A percentile compares a stretch with the other conserved stretches of the same genome.
phyloP scores from a whole-genome alignment of 2,113 vertebrate species.

The Varanus komodoensis region DNA sequence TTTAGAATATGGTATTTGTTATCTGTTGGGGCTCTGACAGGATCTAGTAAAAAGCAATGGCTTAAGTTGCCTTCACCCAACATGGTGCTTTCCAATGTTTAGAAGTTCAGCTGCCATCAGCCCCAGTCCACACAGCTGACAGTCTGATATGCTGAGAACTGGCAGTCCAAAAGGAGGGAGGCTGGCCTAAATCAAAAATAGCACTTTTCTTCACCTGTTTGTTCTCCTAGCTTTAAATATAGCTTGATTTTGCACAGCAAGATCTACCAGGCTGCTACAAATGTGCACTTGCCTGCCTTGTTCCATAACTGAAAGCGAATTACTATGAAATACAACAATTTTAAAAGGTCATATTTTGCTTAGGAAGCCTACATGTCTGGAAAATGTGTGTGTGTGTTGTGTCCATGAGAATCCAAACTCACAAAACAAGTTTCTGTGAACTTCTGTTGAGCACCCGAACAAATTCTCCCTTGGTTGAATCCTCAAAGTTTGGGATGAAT shows the following conservation, averaged over 20 bases:
- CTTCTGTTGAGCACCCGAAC: neutral
- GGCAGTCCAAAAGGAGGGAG: no score
- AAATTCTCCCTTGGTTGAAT: neutral
- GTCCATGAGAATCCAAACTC: neutral
- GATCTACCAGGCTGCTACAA: neutral
- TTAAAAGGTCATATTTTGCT: neutral
- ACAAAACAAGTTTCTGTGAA: neutral
- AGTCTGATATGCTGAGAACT: no score
- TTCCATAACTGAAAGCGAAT: neutral
- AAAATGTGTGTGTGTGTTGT: neutral
- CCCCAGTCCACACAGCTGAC: no score
- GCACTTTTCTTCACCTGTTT: neutral
- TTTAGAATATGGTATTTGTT: conserved; percentile 21
- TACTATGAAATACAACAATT: neutral
- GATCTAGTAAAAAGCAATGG: conserved; percentile 12
- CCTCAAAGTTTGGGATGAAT: neutral
- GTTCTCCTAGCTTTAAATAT: neutral
- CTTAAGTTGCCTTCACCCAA: neutral
- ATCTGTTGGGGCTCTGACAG: no score
- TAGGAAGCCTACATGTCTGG: neutral
- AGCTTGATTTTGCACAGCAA: neutral
- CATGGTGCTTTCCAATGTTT: no score
- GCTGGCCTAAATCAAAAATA: no score
- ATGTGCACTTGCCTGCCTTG: neutral
- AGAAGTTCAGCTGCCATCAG: no score